Evolutionary conservation across 2,888 invertebrate species (phyloP).

Genomic region (Aquatica leii): DNA sequence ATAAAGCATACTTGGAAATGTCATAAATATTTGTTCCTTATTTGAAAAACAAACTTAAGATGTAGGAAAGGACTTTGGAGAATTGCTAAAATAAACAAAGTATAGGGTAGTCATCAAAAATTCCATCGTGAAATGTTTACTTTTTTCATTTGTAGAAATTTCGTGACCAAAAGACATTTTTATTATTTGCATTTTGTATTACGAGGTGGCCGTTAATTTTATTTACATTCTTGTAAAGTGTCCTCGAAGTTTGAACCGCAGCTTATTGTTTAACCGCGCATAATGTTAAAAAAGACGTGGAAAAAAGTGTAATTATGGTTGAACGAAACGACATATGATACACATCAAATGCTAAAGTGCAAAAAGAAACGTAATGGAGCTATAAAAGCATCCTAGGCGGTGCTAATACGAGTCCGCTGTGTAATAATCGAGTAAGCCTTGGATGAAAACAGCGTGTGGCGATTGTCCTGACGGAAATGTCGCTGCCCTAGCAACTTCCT

Average conservation of each 20-base stretch:
- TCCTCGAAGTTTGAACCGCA: constrained; percentile 9
- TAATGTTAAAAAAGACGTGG: background rate
- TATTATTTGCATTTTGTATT: constrained; percentile 29
- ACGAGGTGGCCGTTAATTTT: constrained; percentile 27
- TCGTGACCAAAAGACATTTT: constrained; percentile 33
- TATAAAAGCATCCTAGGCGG: constrained; percentile 34
- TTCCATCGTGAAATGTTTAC: constrained; percentile 32
- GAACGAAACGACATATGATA: constrained; percentile 23
- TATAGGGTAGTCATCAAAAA: constrained; percentile 33
- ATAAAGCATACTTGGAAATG: constrained; percentile 33
- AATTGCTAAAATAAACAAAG: constrained; percentile 37
- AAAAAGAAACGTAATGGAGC: constrained; percentile 33
- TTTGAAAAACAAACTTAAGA: constrained; percentile 34
- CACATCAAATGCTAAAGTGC: constrained; percentile 29
- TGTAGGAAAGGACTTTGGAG: constrained; percentile 28
- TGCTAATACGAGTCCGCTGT: constrained; percentile 31
- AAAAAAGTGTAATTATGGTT: background rate
- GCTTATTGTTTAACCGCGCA: background rate
- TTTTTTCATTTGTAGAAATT: constrained; percentile 32
- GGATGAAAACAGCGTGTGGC: constrained; percentile 39
- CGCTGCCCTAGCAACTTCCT: constrained; percentile 46
- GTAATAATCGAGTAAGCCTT: constrained; percentile 34
- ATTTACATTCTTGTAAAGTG: constrained; percentile 17
- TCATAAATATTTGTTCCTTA: constrained; percentile 37
- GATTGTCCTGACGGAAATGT: constrained; percentile 48